phyloP scores from a whole-genome alignment of 2,113 vertebrate species.

The Nycticorax nycticorax region DNA sequence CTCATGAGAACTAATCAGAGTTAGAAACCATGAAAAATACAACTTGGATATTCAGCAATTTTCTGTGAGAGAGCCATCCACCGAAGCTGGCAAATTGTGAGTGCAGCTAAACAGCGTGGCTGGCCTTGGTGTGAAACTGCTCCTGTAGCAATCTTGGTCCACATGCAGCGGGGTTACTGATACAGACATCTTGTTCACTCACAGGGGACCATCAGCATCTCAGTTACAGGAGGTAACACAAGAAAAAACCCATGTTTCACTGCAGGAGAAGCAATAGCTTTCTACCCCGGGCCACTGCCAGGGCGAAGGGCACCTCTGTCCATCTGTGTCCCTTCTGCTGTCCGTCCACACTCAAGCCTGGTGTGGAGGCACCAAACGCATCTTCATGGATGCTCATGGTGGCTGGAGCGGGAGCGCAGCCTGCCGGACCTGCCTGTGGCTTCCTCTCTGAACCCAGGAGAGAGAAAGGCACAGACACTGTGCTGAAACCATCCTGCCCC shows the following conservation, averaged over 20 bases:
- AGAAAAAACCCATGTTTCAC: background rate
- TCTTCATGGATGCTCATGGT: background rate
- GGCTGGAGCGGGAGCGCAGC: background rate
- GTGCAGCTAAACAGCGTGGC: background rate
- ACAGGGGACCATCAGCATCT: background rate
- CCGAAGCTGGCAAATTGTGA: background rate
- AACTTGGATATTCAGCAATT: background rate
- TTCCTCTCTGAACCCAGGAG: background rate
- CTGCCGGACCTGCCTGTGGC: fast-evolving
- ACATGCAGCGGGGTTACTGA: fast-evolving
- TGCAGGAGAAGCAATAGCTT: background rate
- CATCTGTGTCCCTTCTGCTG: background rate
- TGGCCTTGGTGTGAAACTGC: background rate
- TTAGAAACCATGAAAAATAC: background rate
- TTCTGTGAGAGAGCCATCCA: background rate
- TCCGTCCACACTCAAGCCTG: fast-evolving
- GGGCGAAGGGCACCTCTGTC: background rate
- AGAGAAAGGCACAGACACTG: background rate
- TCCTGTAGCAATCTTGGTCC: background rate
- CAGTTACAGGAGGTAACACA: background rate
- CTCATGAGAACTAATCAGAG: background rate
- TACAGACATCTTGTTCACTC: background rate
- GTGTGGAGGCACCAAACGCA: background rate
- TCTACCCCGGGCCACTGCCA: background rate
- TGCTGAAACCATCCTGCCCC: background rate